Base-by-base conservation (phyloP, 1,140 invertebrate genomes). In the Drosophila leontia region DNA sequence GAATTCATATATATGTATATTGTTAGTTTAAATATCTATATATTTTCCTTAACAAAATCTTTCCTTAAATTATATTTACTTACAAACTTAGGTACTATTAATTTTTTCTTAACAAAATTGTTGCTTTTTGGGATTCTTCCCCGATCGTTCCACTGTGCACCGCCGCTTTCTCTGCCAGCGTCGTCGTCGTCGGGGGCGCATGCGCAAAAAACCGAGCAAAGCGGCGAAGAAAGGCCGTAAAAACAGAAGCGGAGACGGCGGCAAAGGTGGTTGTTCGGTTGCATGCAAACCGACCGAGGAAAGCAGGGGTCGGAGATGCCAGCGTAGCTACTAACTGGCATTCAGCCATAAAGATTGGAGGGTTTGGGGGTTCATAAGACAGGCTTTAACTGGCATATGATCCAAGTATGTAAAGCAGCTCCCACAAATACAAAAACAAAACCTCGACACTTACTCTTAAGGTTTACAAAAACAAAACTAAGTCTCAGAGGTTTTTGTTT, bases 171-270 rank as follows among this genome's bases (percentile, higher is more conserved):
- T 44, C 56, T 55, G 29, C 17, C 45, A 37, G 2, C 26, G 63
- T 45, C 48, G 19, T 8, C 58, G 44, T 64, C 62, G 26, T 42
- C 29, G 68, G 55, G 51, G 53, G 32, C 67, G 68, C 67, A 72
- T 60, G 69, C 69, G 69, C 69, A 72, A 70, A 57, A 70, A 70
- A 56, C 44, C 44, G 67, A 65, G 51, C 69, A 60, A 58, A 72
- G 45, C 15, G 45, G 35, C 53, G 35, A 42, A 59, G 44, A 59
- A 71, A 71, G 67, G 63, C 64, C 65, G 41, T 65, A 64, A 37
- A 67, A 68, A 23, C 63, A 65, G 63, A 63, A 65, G 41, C 58
- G 39, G 59, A 65, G 60, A 44, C 63, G 32, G 48, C 12, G 15
- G 48, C 35, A 55, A 55, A 55, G 61, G 48, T 37, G 61, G 48